Percentiles rank a stretch among this genome's conserved stretches.
phyloP scores from a whole-genome alignment of 2,113 vertebrate genomes.

The Aix galericulata region DNA sequence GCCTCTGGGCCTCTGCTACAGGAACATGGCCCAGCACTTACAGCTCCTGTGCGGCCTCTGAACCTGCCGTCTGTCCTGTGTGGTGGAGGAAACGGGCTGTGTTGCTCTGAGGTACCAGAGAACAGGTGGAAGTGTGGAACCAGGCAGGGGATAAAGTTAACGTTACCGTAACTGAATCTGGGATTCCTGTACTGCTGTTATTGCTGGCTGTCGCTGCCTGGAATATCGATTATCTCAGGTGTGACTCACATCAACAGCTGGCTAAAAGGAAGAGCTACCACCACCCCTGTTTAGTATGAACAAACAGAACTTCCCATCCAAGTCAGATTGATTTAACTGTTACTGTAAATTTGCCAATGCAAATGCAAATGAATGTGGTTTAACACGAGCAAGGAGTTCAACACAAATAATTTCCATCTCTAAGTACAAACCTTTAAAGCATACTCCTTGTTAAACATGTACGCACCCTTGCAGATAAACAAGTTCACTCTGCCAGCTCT shows the following conservation, averaged over 20 bases:
- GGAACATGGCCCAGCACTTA: fast-evolving
- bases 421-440: background rate
- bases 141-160: background rate
- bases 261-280: background rate
- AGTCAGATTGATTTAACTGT: background rate
- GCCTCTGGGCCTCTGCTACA: background rate
- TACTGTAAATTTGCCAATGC: background rate
- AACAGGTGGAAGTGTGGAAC: background rate
- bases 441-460: background rate
- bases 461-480: background rate
- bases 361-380: background rate
- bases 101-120: background rate
- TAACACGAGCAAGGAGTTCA: background rate
- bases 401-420: background rate
- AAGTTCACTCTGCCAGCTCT: background rate
- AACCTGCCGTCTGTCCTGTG: background rate
- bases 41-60: background rate
- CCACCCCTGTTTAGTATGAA: background rate
- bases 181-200: background rate
- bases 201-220: background rate
- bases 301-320: background rate
- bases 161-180: background rate
- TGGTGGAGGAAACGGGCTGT: background rate
- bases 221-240: background rate
- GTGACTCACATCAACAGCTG: background rate